Base-by-base conservation (phyloP, 2,888 invertebrate species). In the Agrochola macilenta region DNA sequence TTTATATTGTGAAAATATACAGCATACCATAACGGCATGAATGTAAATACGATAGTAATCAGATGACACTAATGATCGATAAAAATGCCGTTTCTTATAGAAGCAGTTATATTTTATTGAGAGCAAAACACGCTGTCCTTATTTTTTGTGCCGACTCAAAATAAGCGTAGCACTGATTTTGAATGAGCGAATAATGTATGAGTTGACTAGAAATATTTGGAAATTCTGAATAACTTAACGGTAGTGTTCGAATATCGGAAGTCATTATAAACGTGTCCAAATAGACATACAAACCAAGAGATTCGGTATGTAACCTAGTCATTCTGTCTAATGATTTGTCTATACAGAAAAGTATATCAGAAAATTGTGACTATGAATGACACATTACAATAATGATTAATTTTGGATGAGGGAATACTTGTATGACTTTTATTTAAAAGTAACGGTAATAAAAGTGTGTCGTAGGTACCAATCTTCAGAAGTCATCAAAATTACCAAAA, bases 91-190 rank as follows among this genome's bases (percentile, higher is more conserved):
- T 77, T 79, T 87, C 66, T 20, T 64, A 54, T 23, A 71, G 69
- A 84, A 83, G 26, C 84, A 87, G 86, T 88, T 87, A 86, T 75
- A 23, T 80, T 78, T 58, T 68, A 77, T 64, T 66, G 54, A 71
- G 46, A 64, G 57, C 64, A 84, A 80, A 79, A 86, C 57, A 58
- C 17, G 63, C 61, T 74, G 65, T 66, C 77, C 74, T 71, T 73
- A 77, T 72, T 88, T 85, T 87, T 88, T 83, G 69, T 78, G 68
- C 57, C 20, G 49, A 71, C 52, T 81, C 57, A 35, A 74, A 86
- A 85, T 86, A 64, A 73, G 69, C 69, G 72, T 65, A 70, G 57
- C 64, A 63, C 39, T 54, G 68, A 76, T 77, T 81, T 57, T 73
- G 49, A 71, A 75, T 70, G 63, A 65, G 83, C 69, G 43, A 69